Conservation (phyloP, 2,113 vertebrate genomes). For the Clarias magur region DNA sequence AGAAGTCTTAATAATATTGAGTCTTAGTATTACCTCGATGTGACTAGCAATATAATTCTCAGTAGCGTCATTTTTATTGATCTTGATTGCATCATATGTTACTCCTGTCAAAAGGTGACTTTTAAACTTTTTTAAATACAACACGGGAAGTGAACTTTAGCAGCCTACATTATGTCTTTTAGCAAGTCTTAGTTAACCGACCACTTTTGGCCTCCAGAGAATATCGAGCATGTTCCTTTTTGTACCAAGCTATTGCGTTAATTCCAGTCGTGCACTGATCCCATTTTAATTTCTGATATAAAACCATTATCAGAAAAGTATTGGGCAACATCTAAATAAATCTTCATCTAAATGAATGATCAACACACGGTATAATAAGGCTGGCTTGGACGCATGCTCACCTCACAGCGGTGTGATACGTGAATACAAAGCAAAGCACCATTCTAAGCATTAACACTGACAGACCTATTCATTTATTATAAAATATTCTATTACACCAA, state of each 20-base stretch:
- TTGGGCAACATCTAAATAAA: not conserved
- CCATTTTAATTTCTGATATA: not conserved
- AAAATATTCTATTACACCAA: not conserved
- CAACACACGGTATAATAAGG: not conserved
- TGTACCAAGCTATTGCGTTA: not conserved
- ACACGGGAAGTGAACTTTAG: not conserved
- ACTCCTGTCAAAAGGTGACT: not conserved
- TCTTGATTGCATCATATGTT: not conserved
- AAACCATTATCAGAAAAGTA: not conserved
- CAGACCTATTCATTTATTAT: not conserved
- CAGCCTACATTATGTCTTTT: not conserved
- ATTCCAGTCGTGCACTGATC: not conserved
- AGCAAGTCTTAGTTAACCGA: not conserved
- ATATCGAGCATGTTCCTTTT: not conserved
- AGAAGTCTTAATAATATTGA: not conserved
- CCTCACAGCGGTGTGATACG: not conserved
- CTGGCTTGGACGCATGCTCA: not conserved
- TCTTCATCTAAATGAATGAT: not conserved
- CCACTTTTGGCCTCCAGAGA: not conserved
- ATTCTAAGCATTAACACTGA: not conserved
- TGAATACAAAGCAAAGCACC: not conserved
- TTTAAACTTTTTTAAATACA: not conserved
- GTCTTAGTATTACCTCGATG: not conserved
- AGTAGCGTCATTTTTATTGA: not conserved
- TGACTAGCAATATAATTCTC: not conserved